Conservation (phyloP, 2,888 invertebrate genomes). For the Hoplodrina blanda region DNA sequence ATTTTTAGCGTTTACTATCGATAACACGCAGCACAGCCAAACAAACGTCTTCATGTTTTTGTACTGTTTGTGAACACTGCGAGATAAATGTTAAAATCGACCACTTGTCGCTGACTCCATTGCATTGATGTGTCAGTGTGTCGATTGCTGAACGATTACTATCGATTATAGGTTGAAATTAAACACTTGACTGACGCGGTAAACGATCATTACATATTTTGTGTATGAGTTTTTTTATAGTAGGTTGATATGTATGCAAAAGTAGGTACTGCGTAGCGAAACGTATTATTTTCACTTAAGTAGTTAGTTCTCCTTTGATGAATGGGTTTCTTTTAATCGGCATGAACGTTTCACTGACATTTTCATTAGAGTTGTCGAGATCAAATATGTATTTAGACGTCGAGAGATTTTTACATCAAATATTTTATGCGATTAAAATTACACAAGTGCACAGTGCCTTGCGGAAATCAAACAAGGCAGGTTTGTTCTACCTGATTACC, state of each 20-base stretch:
- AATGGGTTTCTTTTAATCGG: slow-evolving; percentile 34
- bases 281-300: slow-evolving; percentile 43
- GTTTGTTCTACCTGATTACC: no score
- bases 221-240: slow-evolving; percentile 21
- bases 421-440: not conserved
- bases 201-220: slow-evolving; percentile 34
- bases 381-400: no score
- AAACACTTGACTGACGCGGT: slow-evolving; percentile 12
- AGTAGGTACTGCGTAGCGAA: slow-evolving; percentile 34
- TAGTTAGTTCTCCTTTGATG: slow-evolving; percentile 14
- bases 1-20: slow-evolving; percentile 48
- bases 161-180: slow-evolving; percentile 47
- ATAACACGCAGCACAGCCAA: slow-evolving; percentile 51
- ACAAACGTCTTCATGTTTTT: slow-evolving; percentile 58
- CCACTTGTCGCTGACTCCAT: slow-evolving; percentile 25
- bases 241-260: slow-evolving; percentile 15
- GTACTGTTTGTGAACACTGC: slow-evolving; percentile 48
- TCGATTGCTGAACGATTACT: slow-evolving; percentile 20
- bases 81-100: slow-evolving; percentile 41
- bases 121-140: slow-evolving; percentile 47
- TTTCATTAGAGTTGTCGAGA: slow-evolving; percentile 19
- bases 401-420: no score
- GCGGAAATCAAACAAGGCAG: no score
- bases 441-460: no score
- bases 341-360: slow-evolving; percentile 5